Conservation (phyloP, 2,797 vertebrate genomes). For the Chelmon rostratus region DNA sequence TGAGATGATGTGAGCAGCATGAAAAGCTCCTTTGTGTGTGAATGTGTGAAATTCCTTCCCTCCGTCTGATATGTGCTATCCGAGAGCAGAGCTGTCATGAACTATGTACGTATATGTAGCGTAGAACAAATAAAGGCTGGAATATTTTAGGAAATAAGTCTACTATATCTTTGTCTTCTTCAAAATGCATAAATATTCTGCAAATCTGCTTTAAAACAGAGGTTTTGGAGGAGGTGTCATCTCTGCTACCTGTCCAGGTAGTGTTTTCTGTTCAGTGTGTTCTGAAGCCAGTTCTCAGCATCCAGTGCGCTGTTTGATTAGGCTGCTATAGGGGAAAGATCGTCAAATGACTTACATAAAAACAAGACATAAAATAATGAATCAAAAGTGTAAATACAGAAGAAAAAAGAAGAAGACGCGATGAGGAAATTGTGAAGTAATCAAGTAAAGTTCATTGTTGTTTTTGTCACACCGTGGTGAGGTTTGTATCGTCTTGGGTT, state of each 20-base stretch:
- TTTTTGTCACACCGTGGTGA: no score
- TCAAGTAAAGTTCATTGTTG: no score
- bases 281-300: neutral
- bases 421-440: no score
- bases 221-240: neutral
- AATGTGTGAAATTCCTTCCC: conserved; percentile 39
- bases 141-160: conserved; percentile 1
- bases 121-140: neutral
- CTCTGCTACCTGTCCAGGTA: neutral
- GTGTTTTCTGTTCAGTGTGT: neutral
- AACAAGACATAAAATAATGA: no score
- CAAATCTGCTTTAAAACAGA: neutral
- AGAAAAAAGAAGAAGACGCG: no score
- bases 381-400: no score
- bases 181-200: neutral
- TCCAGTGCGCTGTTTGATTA: neutral
- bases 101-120: neutral
- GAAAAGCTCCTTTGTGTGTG: neutral
- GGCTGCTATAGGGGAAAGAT: no score
- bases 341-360: no score
- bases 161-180: neutral
- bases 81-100: neutral
- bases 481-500: no score
- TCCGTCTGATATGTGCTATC: neutral
- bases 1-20: neutral